Conservation (phyloP, 2,113 vertebrate species). For the Symphodus melops region DNA sequence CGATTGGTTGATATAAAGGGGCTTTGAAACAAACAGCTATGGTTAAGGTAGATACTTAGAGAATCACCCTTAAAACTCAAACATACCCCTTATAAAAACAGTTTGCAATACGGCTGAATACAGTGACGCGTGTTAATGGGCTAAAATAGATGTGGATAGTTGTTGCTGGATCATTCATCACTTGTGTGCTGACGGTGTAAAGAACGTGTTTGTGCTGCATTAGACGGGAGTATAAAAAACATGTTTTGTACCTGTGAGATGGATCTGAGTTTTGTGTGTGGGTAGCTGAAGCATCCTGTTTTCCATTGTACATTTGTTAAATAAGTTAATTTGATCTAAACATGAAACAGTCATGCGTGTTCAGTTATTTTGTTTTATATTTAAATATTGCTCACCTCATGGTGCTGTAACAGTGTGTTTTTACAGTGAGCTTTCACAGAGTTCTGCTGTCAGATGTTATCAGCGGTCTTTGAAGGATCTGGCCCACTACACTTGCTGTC, state of each 20-base stretch:
- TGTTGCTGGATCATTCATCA: conserved; percentile 26
- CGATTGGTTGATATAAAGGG: neutral
- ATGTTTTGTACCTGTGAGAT: conserved; percentile 59
- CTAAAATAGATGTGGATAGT: conserved; percentile 20
- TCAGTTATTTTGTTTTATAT: neutral
- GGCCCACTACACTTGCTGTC: too few species aligned
- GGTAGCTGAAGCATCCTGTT: conserved; percentile 52
- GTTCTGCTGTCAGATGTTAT: neutral
- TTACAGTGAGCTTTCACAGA: neutral
- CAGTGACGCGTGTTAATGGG: neutral
- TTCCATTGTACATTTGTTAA: conserved; percentile 81
- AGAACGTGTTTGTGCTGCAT: conserved; percentile 39
- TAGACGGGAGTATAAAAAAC: conserved; percentile 50
- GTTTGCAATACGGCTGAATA: neutral
- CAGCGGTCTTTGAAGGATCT: neutral
- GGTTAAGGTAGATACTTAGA: neutral
- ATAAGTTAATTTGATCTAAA: conserved; percentile 65
- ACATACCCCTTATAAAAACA: neutral
- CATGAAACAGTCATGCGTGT: neutral
- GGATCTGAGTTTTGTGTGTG: conserved; percentile 55
- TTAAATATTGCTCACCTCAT: neutral
- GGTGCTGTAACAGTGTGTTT: neutral
- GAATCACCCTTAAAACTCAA: neutral
- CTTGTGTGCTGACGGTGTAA: conserved; percentile 23
- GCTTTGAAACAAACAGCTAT: neutral